Conservation (phyloP, 2,888 invertebrate species). For the Netelia virgata region DNA sequence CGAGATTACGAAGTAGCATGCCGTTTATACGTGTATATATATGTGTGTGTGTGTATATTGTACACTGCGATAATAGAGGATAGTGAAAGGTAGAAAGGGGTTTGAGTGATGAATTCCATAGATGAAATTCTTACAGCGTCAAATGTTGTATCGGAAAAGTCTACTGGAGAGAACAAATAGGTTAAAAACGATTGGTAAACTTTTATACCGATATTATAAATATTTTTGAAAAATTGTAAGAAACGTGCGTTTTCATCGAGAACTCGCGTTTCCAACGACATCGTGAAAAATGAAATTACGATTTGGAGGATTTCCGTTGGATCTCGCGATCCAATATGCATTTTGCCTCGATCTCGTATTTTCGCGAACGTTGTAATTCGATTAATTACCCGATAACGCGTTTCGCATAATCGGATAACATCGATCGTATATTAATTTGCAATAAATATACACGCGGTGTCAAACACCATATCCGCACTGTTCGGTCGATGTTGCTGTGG, state of each 20-base stretch:
- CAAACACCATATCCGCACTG: too few relatives aligned
- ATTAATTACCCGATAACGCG: constrained; percentile 9
- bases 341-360: neutral
- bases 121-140: constrained; percentile 63
- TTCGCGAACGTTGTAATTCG: constrained; percentile 34
- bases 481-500: too few relatives aligned
- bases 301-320: neutral
- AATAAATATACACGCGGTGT: too few relatives aligned
- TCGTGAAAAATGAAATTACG: neutral
- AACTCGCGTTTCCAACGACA: too few relatives aligned
- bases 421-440: too few relatives aligned
- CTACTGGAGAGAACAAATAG: neutral
- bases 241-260: neutral
- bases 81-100: neutral
- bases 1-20: constrained; percentile 58
- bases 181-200: neutral
- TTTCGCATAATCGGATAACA: neutral
- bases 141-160: neutral
- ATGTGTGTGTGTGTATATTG: neutral
- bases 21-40: neutral
- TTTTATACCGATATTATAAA: neutral
- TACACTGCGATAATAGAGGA: neutral
- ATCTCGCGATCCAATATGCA: constrained; percentile 2
- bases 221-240: neutral
- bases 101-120: constrained; percentile 55